Conservation (phyloP, 1,140 invertebrate species). For the Brachionus rubens region DNA sequence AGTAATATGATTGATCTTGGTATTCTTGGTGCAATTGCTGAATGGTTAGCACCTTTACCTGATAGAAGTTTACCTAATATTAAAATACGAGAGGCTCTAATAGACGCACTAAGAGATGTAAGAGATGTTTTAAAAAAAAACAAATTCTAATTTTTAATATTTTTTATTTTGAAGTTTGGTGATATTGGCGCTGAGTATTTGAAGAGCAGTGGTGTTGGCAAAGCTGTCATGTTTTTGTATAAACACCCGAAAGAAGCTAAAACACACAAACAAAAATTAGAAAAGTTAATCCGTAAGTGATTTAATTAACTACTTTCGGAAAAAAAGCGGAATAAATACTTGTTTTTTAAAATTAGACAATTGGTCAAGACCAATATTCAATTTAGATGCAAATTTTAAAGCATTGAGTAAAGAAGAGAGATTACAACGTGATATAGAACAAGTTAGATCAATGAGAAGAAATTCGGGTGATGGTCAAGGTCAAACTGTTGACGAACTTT, state of each 20-base stretch:
- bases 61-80: slow-evolving; percentile 89
- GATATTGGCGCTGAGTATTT: slow-evolving; percentile 79
- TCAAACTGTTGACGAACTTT: slow-evolving; percentile 16
- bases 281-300: slow-evolving; percentile 76
- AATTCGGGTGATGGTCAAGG: slow-evolving; percentile 44
- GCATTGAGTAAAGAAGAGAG: slow-evolving; percentile 67
- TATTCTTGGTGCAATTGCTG: slow-evolving; percentile 57
- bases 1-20: slow-evolving; percentile 10
- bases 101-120: slow-evolving; percentile 82
- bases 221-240: slow-evolving; percentile 98
- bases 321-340: neutral
- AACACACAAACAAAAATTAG: slow-evolving; percentile 82
- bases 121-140: slow-evolving; percentile 54
- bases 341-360: slow-evolving; percentile 63
- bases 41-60: slow-evolving; percentile 96
- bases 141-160: too few relatives aligned
- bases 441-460: neutral
- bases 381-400: slow-evolving; percentile 90
- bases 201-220: slow-evolving; percentile 90
- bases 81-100: slow-evolving; percentile 80
- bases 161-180: too few relatives aligned
- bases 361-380: slow-evolving; percentile 94
- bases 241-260: slow-evolving; percentile 97
- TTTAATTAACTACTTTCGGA: neutral
- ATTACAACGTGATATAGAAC: slow-evolving; percentile 82